Evolutionary conservation across 2,797 vertebrate genomes (phyloP).

Genomic region (Sebastes umbrosus): DNA sequence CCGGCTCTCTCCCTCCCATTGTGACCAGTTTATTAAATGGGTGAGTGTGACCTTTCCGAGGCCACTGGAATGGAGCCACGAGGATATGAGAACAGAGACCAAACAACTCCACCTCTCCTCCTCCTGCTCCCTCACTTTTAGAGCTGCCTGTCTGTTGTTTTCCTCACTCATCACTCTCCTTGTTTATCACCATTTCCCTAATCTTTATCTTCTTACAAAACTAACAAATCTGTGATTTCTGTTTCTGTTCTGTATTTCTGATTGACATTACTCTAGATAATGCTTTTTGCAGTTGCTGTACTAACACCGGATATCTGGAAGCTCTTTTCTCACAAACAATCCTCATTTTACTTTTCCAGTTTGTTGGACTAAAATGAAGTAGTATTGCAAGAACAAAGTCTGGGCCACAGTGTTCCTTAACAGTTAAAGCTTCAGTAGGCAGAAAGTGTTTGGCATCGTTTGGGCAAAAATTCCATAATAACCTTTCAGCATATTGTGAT

Average conservation of each 20-base stretch:
- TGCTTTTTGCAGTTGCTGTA: no score
- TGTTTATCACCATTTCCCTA: background rate
- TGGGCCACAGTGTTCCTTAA: no score
- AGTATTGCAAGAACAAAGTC: no score
- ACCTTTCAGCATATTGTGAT: no score
- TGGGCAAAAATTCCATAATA: no score
- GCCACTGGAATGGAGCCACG: constrained; percentile 29
- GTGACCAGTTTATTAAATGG: constrained; percentile 40
- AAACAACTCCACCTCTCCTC: constrained; percentile 15
- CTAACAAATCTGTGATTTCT: background rate
- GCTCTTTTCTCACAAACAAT: background rate
- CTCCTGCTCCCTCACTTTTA: background rate
- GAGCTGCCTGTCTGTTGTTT: background rate
- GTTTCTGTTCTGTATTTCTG: background rate
- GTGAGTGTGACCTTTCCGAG: constrained; percentile 47
- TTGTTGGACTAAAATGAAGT: background rate
- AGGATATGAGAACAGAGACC: constrained; percentile 11
- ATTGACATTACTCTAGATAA: background rate
- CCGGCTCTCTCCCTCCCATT: background rate
- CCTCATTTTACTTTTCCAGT: background rate
- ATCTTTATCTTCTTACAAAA: background rate
- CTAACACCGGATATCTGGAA: background rate
- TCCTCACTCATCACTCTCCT: background rate
- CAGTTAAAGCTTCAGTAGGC: no score
- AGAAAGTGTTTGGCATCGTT: no score